Base-by-base conservation (phyloP, 1,140 invertebrate genomes). In the Cydia splendana region DNA sequence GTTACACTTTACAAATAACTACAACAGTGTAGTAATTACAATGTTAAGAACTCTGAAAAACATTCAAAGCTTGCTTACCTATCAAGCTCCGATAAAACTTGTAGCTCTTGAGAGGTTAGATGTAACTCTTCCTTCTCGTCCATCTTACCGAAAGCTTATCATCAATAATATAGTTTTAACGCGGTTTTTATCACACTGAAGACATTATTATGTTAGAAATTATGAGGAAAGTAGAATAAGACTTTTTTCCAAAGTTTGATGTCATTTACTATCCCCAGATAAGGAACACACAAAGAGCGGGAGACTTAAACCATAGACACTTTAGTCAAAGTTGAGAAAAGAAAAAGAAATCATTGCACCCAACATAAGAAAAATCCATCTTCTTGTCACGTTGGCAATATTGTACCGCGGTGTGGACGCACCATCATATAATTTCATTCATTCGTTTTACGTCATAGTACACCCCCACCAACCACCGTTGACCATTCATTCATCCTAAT, bases 51-150 rank as follows among this genome's bases (percentile, higher is more conserved):
- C 15, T 48, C 15, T 48, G 42, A 7, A 71, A 71, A 71, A 45
- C 67, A 18, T 42, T 71, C 30, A 71, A 62, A 62, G 38, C 28
- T 77, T 65, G 80, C 81, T 90, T 94, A 97, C 97, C 97, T 97
- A 94, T 97, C 96, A 89, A 97, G 94, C 87, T 97, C 96, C n/a
- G 96, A 97, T 78, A 97, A 94, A 83, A 96, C 95, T 93, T 97
- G 96, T 78, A 97, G 91, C 92, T 97, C 97, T 88, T 96, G 96
- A 71, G 95, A 95, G 85, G 96, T 93, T 89, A 93, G 85, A 88
- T 92, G 91, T 77, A 94, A 90, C 79, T 94, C 93, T 87, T 93
- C 92, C 85, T 93, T 93, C 76, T 93, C 91, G 81, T 93, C 91
- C 91, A 93, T 71, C n/a, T 71, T 42, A 13, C 62, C 30, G 34